Percentiles rank a stretch among this genome's conserved stretches.
Conservation (phyloP, 2,113 vertebrate species). For the Mirza zaza region DNA sequence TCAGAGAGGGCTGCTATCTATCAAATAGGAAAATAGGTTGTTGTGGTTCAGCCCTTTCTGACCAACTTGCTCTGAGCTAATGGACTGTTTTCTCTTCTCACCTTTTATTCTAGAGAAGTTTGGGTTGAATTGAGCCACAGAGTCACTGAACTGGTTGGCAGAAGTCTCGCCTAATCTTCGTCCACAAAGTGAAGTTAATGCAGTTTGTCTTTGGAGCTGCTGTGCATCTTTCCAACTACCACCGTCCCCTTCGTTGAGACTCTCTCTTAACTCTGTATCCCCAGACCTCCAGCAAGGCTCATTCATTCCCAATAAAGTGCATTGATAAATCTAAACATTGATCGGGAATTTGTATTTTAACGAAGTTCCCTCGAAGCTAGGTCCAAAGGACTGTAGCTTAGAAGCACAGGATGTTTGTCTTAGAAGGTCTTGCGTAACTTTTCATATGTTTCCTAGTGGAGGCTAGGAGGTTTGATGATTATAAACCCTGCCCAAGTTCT, state of each 20-base stretch:
- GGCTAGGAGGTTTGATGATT: neutral
- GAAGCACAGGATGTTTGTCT: neutral
- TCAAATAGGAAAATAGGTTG: neutral
- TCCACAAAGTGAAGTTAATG: neutral
- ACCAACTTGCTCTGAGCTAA: neutral
- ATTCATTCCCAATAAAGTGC: neutral
- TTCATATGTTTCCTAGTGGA: neutral
- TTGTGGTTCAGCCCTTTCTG: neutral
- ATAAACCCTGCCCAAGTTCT: neutral
- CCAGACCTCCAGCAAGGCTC: neutral
- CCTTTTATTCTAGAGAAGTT: neutral
- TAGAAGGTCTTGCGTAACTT: neutral
- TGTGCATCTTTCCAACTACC: neutral
- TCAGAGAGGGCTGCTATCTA: neutral
- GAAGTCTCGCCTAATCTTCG: neutral
- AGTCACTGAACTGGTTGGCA: neutral
- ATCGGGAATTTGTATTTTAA: neutral
- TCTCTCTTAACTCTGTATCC: neutral
- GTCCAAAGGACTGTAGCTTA: neutral
- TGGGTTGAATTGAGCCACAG: neutral
- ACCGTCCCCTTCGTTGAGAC: neutral
- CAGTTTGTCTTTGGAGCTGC: neutral
- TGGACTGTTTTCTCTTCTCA: neutral
- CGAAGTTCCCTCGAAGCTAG: neutral
- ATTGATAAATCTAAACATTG: neutral